A percentile compares a stretch with the other conserved stretches of the same genome.
Conservation (phyloP, 2,113 vertebrate species). For the Promerops cafer region DNA sequence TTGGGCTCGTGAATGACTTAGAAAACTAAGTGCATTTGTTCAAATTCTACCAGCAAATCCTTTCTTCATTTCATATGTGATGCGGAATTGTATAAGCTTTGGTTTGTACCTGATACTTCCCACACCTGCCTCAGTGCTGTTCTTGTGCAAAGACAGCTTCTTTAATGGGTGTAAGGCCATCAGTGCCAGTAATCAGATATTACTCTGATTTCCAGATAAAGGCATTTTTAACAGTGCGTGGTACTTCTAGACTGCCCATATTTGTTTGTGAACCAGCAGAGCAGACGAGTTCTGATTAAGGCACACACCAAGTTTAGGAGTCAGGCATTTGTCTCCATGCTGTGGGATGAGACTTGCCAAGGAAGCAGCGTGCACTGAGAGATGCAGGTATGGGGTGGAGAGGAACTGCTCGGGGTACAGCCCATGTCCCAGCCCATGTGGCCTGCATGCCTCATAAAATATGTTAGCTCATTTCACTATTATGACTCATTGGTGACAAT, state of each 20-base stretch:
- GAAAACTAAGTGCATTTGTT: conserved; percentile 11
- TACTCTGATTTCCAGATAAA: neutral
- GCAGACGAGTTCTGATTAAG: neutral
- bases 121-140: neutral
- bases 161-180: neutral
- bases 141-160: neutral
- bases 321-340: neutral
- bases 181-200: neutral
- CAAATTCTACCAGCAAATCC: neutral
- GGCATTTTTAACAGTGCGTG: neutral
- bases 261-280: neutral
- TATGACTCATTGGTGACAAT: neutral
- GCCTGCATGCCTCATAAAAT: neutral
- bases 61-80: neutral
- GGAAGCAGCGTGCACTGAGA: neutral
- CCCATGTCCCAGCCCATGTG: neutral
- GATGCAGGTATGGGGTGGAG: neutral
- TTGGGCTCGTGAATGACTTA: neutral
- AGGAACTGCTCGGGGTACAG: neutral
- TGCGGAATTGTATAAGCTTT: neutral
- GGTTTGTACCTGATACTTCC: neutral
- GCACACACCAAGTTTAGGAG: neutral
- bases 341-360: neutral
- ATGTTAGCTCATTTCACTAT: neutral
- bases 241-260: neutral